These are phyloP conservation scores for Apteryx mantelli DNA, from an alignment of 2,113 vertebrate species.

Conservation along the genomic window DNA sequence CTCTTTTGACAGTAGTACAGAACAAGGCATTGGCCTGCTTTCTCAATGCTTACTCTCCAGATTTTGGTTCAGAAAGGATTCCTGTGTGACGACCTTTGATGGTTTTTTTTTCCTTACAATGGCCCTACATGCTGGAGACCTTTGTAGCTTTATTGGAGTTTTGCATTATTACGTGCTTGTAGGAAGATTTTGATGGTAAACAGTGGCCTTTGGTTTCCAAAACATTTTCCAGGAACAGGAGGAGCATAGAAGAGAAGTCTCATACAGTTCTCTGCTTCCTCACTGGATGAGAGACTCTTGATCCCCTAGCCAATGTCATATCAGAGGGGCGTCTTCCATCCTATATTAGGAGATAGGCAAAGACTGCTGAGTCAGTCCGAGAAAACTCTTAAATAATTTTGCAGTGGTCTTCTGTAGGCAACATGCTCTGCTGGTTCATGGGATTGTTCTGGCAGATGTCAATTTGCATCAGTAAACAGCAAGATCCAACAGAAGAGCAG, in stretches of 20 bases:
- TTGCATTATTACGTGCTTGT: neutral
- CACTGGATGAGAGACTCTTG: neutral
- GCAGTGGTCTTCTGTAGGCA: neutral
- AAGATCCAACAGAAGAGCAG: neutral
- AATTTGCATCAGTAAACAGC: neutral
- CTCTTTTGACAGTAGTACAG: neutral
- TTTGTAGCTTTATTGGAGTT: neutral
- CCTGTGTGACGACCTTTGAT: neutral
- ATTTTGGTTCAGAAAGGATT: neutral
- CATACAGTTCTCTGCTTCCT: neutral
- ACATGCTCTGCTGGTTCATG: neutral
- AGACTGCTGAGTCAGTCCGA: neutral
- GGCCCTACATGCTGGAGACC: neutral
- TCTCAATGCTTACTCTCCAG: neutral
- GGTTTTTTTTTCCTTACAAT: neutral
- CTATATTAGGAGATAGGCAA: neutral
- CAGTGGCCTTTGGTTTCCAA: neutral
- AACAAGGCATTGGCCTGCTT: neutral
- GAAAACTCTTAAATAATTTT: neutral
- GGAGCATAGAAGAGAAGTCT: neutral
- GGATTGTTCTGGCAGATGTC: neutral
- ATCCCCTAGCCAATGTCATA: neutral
- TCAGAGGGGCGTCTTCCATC: neutral
- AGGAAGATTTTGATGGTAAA: neutral
- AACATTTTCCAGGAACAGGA: neutral